Base-by-base conservation (phyloP, 2,113 vertebrate species). In the Syrrhaptes paradoxus region DNA sequence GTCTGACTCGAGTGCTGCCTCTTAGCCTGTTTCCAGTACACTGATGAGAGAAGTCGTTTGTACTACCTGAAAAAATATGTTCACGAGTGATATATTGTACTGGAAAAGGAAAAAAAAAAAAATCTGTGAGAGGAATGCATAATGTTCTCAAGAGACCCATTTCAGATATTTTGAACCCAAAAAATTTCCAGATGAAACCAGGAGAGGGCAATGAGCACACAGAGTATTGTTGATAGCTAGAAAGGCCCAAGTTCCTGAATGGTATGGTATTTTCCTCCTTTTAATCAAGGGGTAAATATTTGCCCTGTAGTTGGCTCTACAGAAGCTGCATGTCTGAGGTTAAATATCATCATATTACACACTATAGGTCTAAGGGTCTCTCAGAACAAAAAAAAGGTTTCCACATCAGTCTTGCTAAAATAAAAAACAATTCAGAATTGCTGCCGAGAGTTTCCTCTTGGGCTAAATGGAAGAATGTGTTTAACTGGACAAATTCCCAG, bases 141-240 rank as follows among this genome's bases (percentile, higher is more conserved):
- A 25, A 48, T 17, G 32, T 21, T 93, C 73, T 81, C 43, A 41
- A 49, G 31, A 89, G 49, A 85, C 13, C 24, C 0, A 2, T 71
- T 74, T 83, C 9, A 11, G 22, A 1, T 28, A 29, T 63, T 82
- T 76, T 41, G 87, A 92, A 87, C 24, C 32, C 31, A 22, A 55
- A 95, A 96, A 74, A 55, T 89, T 98, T 96, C 95, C 89, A 76
- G 21, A 48, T 82, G 15, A 81, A 85, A 92, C 98, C 98, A 98
- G 98, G 72, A 98, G 98, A 98, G 98, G 98, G 98, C 97, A 90
- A 95, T 78, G 93, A 93, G 80, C 48, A 95, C 97, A 96, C 87
- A 86, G 96, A 82, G 97, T 95, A 95, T 70, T 70, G 29, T 8
- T 77, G 61, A 71, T 65, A 68, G n/a, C 43, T 71, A 71, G 25